phyloP scores from a whole-genome alignment of 1,140 invertebrate species.

The Heliconius himera region DNA sequence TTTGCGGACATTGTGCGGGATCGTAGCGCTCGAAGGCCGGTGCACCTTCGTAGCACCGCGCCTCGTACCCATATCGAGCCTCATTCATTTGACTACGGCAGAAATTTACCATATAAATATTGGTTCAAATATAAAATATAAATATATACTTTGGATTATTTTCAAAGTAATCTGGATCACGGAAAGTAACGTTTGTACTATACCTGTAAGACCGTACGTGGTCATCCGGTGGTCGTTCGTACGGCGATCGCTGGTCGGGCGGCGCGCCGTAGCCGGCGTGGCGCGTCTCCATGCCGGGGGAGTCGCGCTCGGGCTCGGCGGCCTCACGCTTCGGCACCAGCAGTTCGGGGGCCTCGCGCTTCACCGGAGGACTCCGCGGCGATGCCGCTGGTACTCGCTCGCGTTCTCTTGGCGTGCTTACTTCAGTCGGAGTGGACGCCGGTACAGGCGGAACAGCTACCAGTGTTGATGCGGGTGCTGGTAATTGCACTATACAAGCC shows the following conservation, averaged over 20 bases:
- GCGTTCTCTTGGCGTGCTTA: conserved; percentile 46
- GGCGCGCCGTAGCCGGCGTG: conserved; percentile 82
- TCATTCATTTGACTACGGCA: conserved; percentile 76
- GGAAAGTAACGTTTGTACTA: conserved; percentile 2
- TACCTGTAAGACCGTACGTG: conserved; percentile 82
- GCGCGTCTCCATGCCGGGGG: conserved; percentile 87
- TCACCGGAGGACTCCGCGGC: conserved; percentile 82
- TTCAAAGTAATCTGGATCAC: background rate
- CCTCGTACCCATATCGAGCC: conserved; percentile 75
- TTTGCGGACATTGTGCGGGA: conserved; percentile 75
- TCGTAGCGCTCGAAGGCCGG: conserved; percentile 90
- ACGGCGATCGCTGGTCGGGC: conserved; percentile 84
- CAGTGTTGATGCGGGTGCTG: conserved; percentile 18
- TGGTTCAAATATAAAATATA: background rate
- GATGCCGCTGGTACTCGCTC: conserved; percentile 83
- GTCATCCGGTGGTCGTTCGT: conserved; percentile 84
- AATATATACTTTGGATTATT: background rate
- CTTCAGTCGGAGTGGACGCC: conserved; percentile 32
- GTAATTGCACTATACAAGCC: conserved; percentile 38
- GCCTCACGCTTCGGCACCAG: conserved; percentile 85
- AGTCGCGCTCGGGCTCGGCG: conserved; percentile 86
- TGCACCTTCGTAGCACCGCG: conserved; percentile 84
- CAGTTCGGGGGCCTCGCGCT: conserved; percentile 82
- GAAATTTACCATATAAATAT: conserved; percentile 15
- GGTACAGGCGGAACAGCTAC: conserved; percentile 33